A percentile compares a stretch with the other conserved stretches of the same genome.
phyloP scores from a whole-genome alignment of 2,888 invertebrate genomes.

The Nomada goodeniana region DNA sequence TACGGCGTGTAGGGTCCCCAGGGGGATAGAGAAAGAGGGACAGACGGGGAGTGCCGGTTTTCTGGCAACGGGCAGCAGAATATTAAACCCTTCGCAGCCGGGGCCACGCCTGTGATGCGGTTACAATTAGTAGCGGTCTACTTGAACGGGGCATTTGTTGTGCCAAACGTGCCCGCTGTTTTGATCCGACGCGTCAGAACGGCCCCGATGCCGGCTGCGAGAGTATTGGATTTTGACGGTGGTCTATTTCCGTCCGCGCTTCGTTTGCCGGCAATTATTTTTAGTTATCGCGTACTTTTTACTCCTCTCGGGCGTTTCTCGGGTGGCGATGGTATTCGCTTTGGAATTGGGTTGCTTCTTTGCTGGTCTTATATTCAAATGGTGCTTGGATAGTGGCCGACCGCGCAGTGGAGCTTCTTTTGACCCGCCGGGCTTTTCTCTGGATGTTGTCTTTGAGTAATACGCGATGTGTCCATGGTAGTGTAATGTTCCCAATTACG shows the following conservation, averaged over 20 bases:
- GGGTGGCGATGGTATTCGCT: not conserved
- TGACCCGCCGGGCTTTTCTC: not conserved
- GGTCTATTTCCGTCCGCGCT: not conserved
- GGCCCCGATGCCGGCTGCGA: not conserved
- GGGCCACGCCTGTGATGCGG: constrained; percentile 41
- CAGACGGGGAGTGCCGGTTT: not conserved
- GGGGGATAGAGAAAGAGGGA: not conserved
- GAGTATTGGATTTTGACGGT: not conserved
- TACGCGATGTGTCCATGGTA: constrained; percentile 11
- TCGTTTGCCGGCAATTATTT: not conserved
- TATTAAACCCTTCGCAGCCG: constrained; percentile 50
- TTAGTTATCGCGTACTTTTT: too few species aligned
- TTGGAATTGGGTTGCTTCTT: not conserved
- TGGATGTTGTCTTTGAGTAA: not conserved
- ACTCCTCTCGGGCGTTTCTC: too few species aligned
- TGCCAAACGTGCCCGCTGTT: constrained; percentile 42
- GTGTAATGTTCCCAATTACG: constrained; percentile 19
- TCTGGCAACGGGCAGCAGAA: constrained; percentile 37
- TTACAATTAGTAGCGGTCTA: constrained; percentile 55
- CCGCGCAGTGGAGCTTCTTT: constrained; percentile 5
- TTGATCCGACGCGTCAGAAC: constrained; percentile 28
- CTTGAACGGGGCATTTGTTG: constrained; percentile 40
- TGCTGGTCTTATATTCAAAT: too few species aligned
- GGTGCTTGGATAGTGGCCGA: not conserved
- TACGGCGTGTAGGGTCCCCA: constrained; percentile 12